Percentiles rank a stretch among this genome's conserved stretches.
phyloP scores from a whole-genome alignment of 2,797 vertebrate genomes.

The Spinus olivaceus region DNA sequence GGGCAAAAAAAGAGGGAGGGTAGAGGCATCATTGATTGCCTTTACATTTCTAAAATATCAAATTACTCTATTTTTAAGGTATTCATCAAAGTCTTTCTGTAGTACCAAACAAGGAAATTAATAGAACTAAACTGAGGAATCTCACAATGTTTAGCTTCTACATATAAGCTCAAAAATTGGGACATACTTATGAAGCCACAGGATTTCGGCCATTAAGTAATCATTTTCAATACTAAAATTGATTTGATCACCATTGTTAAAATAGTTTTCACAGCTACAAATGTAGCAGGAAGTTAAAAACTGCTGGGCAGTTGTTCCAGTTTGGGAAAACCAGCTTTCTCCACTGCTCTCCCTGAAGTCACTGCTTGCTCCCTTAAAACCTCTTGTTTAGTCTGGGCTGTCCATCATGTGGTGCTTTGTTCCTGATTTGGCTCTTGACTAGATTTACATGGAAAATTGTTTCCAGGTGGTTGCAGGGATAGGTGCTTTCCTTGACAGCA shows the following conservation, averaged over 20 bases:
- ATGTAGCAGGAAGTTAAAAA: background rate
- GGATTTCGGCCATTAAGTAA: background rate
- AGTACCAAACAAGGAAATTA: background rate
- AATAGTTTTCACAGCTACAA: background rate
- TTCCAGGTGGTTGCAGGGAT: background rate
- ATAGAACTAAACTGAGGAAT: background rate
- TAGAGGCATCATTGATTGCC: background rate
- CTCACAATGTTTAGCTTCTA: background rate
- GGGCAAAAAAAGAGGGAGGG: rapidly evolving
- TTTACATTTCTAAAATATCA: background rate
- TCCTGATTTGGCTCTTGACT: background rate
- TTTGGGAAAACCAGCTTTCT: background rate
- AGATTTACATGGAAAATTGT: background rate
- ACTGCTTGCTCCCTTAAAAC: background rate
- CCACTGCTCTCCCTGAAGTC: background rate
- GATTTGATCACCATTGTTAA: background rate
- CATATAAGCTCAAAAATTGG: background rate
- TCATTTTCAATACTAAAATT: background rate
- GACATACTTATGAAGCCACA: background rate
- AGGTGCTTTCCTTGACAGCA: background rate
- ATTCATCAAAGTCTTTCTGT: background rate
- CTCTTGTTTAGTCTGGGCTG: background rate
- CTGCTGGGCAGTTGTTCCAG: background rate
- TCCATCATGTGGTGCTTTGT: background rate
- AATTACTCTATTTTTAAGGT: background rate